Base-by-base conservation (phyloP, 2,113 vertebrate genomes). In the Brachyhypopomus occidentalis region DNA sequence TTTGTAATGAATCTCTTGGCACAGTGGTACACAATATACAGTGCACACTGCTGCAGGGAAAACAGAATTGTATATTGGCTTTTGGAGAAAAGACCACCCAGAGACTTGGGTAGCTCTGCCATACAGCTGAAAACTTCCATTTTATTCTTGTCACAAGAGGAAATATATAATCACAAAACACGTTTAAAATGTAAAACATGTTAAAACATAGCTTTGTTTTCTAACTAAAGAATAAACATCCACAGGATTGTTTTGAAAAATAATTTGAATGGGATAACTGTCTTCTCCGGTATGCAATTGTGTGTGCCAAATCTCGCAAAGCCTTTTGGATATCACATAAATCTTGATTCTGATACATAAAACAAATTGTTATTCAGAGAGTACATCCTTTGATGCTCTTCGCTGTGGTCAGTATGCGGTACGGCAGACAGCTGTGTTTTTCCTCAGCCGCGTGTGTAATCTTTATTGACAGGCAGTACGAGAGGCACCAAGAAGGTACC, bases 391-490 rank as follows among this genome's bases (percentile, higher is more conserved):
- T 14, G 8, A 12, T 45, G 63, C 45, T 55, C 3, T 38, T 70
- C 41, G 3, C n/a, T 60, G 66, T 70, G 36, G 34, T 70, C 22
- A 48, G 23, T 27, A 63, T 30, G 23, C 23, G 27, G 60, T 7
- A 34, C 60, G 27, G 9, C 75, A 19, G 19, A 14, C 3, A 23
- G 64, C 58, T 52, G n/a, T 27, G 52, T 56, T n/a, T 78, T 30
- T 17, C 25, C 52, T 8, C 12, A n/a, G 11, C 22, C n/a, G 67
- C 22, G 12, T 62, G 22, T 34, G 34, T 52, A 72, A 73, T 62
- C 69, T 72, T 63, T 55, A 66, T 20, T 55, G 78, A 80, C 20
- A 73, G 59, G 8, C 27, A 16, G 19, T 63, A 22, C 56, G 16
- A 17, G 23, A 30, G 71, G 17, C 48, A 48, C 56, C 38, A 7